Evolutionary conservation across 53 echinoderm and acorn worm species (phyloP).

Genomic region (Actinopyga echinites): DNA sequence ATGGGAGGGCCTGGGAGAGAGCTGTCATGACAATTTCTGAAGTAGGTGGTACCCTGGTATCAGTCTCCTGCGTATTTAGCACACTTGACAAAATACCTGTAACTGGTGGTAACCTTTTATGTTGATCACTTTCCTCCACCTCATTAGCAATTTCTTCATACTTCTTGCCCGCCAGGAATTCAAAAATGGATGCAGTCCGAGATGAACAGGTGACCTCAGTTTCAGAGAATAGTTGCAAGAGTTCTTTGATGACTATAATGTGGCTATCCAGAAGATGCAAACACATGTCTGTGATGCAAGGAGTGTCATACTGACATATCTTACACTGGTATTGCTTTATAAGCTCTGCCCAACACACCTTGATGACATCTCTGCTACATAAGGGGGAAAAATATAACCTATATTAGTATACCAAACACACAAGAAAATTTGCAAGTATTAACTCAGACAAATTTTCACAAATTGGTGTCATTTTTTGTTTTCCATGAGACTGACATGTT

Average conservation of each 20-base stretch:
- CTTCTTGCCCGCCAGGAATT: slow-evolving; percentile 19
- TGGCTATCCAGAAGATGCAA: slow-evolving; percentile 25
- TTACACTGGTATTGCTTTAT: slow-evolving; percentile 30
- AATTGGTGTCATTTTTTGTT: too few species aligned
- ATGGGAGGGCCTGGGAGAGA: slow-evolving; percentile 16
- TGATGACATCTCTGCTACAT: neutral
- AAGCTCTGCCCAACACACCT: slow-evolving; percentile 15
- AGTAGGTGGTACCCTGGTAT: slow-evolving; percentile 8
- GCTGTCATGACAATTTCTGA: slow-evolving; percentile 29
- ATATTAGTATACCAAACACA: too few species aligned
- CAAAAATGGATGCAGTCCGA: slow-evolving; percentile 1
- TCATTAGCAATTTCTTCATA: neutral
- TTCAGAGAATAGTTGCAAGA: neutral
- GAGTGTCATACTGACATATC: slow-evolving; percentile 28
- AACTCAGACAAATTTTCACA: too few species aligned
- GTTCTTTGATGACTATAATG: neutral
- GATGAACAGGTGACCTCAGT: neutral
- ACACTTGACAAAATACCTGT: slow-evolving; percentile 10
- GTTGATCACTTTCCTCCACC: neutral
- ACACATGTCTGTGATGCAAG: slow-evolving; percentile 4
- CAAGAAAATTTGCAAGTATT: too few species aligned
- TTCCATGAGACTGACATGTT: too few species aligned
- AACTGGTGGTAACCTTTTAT: slow-evolving; percentile 21
- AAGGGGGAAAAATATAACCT: neutral
- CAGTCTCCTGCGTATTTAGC: neutral